phyloP scores from a whole-genome alignment of 1,140 invertebrate species.

The Odontomachus brunneus region DNA sequence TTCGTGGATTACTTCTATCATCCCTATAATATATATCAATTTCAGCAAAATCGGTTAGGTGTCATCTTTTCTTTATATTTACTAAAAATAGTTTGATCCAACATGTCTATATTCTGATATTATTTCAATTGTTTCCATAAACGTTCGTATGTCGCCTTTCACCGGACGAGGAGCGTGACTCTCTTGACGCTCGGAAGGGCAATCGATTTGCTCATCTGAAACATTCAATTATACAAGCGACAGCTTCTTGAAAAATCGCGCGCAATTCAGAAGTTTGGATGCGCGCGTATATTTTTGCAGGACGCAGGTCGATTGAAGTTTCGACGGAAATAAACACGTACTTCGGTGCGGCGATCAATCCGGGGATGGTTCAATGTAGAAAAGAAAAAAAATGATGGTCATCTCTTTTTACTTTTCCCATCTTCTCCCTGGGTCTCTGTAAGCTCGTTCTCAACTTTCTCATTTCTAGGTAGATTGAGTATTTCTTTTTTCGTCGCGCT shows the following conservation, averaged over 20 bases:
- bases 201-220: conserved; percentile 50
- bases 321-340: conserved; percentile 49
- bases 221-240: conserved; percentile 54
- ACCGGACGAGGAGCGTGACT: conserved; percentile 17
- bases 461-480: conserved; percentile 62
- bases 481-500: conserved; percentile 34
- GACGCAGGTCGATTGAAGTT: conserved; percentile 23
- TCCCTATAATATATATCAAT: no score
- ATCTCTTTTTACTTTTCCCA: conserved; percentile 4
- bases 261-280: conserved; percentile 42
- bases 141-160: conserved; percentile 26
- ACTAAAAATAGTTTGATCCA: conserved; percentile 23
- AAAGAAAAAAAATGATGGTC: conserved; percentile 8
- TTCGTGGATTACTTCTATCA: no score
- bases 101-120: conserved; percentile 21
- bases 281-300: neutral
- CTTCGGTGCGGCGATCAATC: conserved; percentile 35
- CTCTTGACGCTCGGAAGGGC: conserved; percentile 17
- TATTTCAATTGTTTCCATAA: conserved; percentile 22
- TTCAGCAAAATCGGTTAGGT: no score
- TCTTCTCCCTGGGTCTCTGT: neutral
- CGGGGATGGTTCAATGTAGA: neutral
- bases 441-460: conserved; percentile 54
- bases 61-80: no score
- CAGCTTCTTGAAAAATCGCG: conserved; percentile 49